Base-by-base conservation (phyloP, 2,888 invertebrate species). In the Dryococelus australis region DNA sequence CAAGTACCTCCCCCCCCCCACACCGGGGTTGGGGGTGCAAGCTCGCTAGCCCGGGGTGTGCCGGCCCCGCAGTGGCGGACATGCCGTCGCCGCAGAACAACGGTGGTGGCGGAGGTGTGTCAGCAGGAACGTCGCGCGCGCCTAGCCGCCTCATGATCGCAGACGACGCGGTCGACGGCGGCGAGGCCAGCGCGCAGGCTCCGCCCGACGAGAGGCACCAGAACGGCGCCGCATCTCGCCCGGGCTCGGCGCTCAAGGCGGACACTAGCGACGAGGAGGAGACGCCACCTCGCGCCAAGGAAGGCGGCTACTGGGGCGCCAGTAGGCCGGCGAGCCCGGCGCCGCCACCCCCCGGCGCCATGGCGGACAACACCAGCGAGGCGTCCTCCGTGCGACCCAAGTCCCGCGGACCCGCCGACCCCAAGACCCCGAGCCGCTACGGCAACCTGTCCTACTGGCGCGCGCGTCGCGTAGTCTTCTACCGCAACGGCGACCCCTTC, bases 401-500 rank as follows among this genome's bases (percentile, higher is more conserved):
- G 94, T 95, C 92, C 92, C 93, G 92, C 91, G n/a, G n/a, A n/a
- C 94, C 87, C 94, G 95, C 92, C 93, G 95, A 90, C 91, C 92
- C 89, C 87, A 90, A 90, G 92, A 89, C 91, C 84, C 90, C 91
- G 87, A 92, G 93, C 88, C 93, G 95, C 90, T 97, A 97, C 92
- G 95, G 95, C 89, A 97, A 97, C 92, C 94, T 97, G 86, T 97
- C 97, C 89, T 97, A 96, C 91, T 98, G 97, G 97, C 95, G 96
- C 91, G 97, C 97, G 0, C 94, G 97, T 86, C 91, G 97, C 86
- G 97, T 98, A 88, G 96, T 97, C 0, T 98, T 99, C 93, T 98
- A 97, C 93, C 96, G 97, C 92, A 99, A 98, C 94, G 98, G 98
- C 5, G 98, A 98, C 92, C 97, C 97, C 0, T 97, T 97, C 91